These are phyloP conservation scores for Nephrocerus scutellatus DNA, from an alignment of 2,888 invertebrate genomes.

Conservation along the genomic window DNA sequence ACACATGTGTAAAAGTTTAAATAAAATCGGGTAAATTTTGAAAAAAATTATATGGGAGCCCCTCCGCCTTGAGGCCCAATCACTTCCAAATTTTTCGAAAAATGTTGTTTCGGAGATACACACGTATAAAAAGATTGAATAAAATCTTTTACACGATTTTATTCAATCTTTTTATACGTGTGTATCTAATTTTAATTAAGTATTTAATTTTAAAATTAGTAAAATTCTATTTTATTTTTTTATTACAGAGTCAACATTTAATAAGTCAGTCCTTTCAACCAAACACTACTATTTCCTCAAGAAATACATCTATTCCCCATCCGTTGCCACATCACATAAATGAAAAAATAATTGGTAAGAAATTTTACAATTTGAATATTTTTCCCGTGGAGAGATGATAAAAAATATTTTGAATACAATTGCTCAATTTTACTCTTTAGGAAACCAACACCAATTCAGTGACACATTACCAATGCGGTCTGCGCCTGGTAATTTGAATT, in stretches of 20 bases:
- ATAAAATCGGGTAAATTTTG: too few relatives aligned
- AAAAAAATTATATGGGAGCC: too few relatives aligned
- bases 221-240: too few relatives aligned
- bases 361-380: neutral
- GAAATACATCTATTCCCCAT: conserved; percentile 48
- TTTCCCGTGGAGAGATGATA: neutral
- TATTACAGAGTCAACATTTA: conserved; percentile 31
- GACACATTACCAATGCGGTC: conserved; percentile 29
- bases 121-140: too few relatives aligned
- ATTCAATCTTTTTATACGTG: neutral
- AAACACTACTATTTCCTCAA: conserved; percentile 35
- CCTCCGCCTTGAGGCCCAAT: too few relatives aligned
- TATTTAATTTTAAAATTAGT: too few relatives aligned
- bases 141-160: conserved; percentile 10
- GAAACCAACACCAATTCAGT: conserved; percentile 20
- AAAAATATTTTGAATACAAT: neutral
- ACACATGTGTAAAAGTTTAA: too few relatives aligned
- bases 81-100: too few relatives aligned
- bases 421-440: neutral
- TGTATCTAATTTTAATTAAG: too few relatives aligned
- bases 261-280: conserved; percentile 40
- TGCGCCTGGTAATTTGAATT: conserved; percentile 25
- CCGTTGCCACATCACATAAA: conserved; percentile 46
- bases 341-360: conserved; percentile 29
- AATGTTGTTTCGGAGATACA: too few relatives aligned